phyloP scores from a whole-genome alignment of 2,888 invertebrate species.

The Athalia cordata region DNA sequence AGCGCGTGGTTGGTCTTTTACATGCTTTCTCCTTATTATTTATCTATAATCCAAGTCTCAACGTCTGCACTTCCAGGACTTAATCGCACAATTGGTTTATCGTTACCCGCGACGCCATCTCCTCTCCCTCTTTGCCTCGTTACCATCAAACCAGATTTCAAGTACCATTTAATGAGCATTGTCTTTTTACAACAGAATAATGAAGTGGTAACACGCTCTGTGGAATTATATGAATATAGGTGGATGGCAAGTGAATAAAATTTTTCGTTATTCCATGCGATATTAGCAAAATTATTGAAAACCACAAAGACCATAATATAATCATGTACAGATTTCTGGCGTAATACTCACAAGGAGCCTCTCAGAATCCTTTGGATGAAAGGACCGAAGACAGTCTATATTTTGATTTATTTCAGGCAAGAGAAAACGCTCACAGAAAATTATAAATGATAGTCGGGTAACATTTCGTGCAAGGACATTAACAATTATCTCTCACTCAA shows the following conservation, averaged over 20 bases:
- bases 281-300: too few species aligned
- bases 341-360: too few species aligned
- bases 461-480: background rate
- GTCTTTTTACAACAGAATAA: background rate
- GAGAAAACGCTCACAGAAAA: background rate
- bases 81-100: too few species aligned
- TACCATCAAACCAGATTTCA: too few species aligned
- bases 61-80: background rate
- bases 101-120: too few species aligned
- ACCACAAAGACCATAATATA: too few species aligned
- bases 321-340: too few species aligned
- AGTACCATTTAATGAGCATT: background rate
- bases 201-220: background rate
- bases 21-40: background rate
- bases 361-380: background rate
- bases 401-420: too few species aligned
- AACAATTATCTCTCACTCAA: background rate
- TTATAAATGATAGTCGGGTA: slow-evolving; percentile 16
- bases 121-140: too few species aligned
- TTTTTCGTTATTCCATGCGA: background rate
- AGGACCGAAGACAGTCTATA: background rate
- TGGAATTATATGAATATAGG: slow-evolving; percentile 8
- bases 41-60: background rate
- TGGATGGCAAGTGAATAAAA: background rate
- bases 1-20: background rate